Evolutionary conservation across 2,113 vertebrate genomes (phyloP).

Genomic region (Todiramphus chloris): DNA sequence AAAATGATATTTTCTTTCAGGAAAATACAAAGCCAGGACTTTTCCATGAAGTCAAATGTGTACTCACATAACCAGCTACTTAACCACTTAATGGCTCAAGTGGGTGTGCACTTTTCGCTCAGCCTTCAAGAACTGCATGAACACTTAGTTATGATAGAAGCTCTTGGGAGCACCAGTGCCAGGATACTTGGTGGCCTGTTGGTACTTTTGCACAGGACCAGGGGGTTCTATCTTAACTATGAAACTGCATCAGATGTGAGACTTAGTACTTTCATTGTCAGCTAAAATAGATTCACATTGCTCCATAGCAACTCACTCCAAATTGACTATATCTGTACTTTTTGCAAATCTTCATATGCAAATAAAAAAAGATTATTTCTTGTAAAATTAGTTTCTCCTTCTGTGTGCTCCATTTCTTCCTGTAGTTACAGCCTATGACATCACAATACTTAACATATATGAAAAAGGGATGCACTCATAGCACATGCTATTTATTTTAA

Average conservation of each 20-base stretch:
- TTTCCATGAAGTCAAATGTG: neutral
- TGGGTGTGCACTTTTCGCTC: accelerated
- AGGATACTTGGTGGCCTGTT: too few species aligned
- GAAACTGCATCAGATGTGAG: neutral
- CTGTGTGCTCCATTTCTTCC: neutral
- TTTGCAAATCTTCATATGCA: neutral
- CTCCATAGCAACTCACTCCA: neutral
- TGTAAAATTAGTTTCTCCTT: neutral
- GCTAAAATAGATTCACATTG: neutral
- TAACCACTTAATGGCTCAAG: neutral
- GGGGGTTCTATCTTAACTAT: neutral
- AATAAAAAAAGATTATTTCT: neutral
- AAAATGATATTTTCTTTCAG: neutral
- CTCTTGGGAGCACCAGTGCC: neutral
- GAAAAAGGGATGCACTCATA: neutral
- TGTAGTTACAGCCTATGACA: neutral
- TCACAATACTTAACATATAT: neutral
- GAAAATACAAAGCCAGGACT: neutral
- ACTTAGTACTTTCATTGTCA: neutral
- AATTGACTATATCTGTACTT: neutral
- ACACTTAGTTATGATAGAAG: neutral
- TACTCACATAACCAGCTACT: neutral
- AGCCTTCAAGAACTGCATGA: neutral
- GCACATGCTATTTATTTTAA: neutral
- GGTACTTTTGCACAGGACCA: neutral